Base-by-base conservation (phyloP, 2,113 vertebrate species). In the Notothenia rossii region DNA sequence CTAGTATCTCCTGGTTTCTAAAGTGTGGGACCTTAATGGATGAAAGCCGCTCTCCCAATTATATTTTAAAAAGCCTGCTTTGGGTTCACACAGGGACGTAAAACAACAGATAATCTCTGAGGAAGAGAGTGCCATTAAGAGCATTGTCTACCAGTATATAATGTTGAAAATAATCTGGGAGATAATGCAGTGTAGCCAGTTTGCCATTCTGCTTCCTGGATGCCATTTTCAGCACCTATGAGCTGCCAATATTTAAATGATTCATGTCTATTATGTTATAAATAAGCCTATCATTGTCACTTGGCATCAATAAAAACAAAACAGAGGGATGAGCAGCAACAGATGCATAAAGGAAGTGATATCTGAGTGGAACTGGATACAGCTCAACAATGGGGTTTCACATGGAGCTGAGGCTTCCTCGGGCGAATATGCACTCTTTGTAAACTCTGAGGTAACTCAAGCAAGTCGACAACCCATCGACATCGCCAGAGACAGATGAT, bases 381-480 rank as follows among this genome's bases (percentile, higher is more conserved):
- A 14, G 48, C 53, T 78, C 68, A 49, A 81, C 80, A 85, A 87
- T 83, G 59, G 62, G 49, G 71, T 77, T 81, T 81, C 54, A 70
- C 50, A 51, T 43, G 43, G 74, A 43, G 63, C 61, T 11, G 54
- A 82, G 36, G 62, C 62, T 79, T 84, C 68, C 74, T 76, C 50
- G 8, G 75, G 83, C 84, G 58, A 18, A 40, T 40, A 40, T 5
- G 50, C 69, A 11, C 81, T 80, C 82, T 83, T 85, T 87, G 72
- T 90, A 84, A 80, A 43, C 72, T 80, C 75, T 75, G 85, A 79
- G 82, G 82, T 72, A 77, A 83, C 63, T 86, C 72, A 72, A 15
- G 25, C 75, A 77, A 55, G 83, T 51, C 50, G 63, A 79, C 72
- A 58, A 81, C 77, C 72, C 61, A 60, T 51, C 5, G 55, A 78